A percentile compares a stretch with the other conserved stretches of the same genome.
Evolutionary conservation across 1,140 invertebrate species (phyloP).

Genomic region (Littorina saxatilis): DNA sequence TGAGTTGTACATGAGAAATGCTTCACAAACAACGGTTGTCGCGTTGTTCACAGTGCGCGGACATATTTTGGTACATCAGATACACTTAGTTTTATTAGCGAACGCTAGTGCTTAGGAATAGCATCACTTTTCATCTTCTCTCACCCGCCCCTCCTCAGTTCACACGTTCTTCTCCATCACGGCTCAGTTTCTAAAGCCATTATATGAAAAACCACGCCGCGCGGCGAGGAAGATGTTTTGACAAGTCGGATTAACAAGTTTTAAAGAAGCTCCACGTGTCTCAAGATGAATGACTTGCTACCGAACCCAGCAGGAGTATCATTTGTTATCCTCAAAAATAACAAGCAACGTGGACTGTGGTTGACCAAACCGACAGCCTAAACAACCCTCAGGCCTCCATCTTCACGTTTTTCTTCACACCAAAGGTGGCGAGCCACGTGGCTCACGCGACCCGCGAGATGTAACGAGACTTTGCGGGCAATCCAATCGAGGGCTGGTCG

Average conservation of each 20-base stretch:
- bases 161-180: no score
- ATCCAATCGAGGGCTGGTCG: constrained; percentile 10
- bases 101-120: no score
- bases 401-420: constrained; percentile 21
- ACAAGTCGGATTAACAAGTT: not conserved
- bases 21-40: no score
- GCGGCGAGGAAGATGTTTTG: no score
- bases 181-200: no score
- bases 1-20: no score
- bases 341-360: constrained; percentile 13
- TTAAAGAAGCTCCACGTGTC: not conserved
- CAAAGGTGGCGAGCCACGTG: constrained; percentile 31
- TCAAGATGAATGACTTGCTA: not conserved
- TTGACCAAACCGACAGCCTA: constrained; percentile 17
- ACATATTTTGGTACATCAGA: no score
- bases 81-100: no score
- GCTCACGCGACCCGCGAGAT: constrained; percentile 37
- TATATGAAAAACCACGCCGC: no score
- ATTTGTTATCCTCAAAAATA: constrained; percentile 21
- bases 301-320: not conserved
- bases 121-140: no score
- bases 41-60: no score
- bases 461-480: constrained; percentile 32
- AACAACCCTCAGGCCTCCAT: constrained; percentile 18
- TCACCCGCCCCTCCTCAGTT: no score